Evolutionary conservation across 2,888 invertebrate species (phyloP).

Genomic region (Iselma pallidipennis): DNA sequence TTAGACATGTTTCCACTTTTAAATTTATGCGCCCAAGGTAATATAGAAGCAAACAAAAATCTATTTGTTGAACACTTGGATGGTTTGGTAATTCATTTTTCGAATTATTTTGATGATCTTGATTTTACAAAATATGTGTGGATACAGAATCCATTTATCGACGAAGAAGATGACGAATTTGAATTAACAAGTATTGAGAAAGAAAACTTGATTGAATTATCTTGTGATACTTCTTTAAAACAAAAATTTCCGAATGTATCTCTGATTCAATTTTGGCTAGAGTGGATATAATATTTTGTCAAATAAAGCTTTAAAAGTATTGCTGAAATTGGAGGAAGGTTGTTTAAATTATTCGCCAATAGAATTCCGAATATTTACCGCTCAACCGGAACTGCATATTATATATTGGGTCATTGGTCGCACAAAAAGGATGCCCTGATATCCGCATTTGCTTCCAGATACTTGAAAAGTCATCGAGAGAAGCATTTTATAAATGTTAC

Average conservation of each 20-base stretch:
- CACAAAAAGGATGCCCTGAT: constrained; percentile 27
- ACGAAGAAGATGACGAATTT: constrained; percentile 22
- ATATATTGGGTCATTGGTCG: constrained; percentile 22
- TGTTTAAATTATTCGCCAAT: too few relatives aligned
- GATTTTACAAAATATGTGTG: constrained; percentile 22
- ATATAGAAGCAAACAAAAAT: constrained; percentile 20
- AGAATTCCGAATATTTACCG: too few relatives aligned
- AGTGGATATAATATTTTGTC: too few relatives aligned
- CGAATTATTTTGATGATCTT: constrained; percentile 23
- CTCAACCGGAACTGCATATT: constrained; percentile 25
- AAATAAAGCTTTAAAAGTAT: too few relatives aligned
- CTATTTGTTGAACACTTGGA: constrained; percentile 23
- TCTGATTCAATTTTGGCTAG: constrained; percentile 27
- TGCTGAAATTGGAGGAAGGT: too few relatives aligned
- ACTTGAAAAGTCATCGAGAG: constrained; percentile 27
- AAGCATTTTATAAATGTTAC: constrained; percentile 20
- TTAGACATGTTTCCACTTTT: constrained; percentile 10
- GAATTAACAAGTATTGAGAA: constrained; percentile 18
- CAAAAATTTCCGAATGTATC: constrained; percentile 23
- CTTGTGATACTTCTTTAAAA: constrained; percentile 1
- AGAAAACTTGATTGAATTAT: not conserved
- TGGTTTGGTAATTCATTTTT: constrained; percentile 20
- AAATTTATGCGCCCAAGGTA: constrained; percentile 17
- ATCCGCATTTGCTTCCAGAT: constrained; percentile 27
- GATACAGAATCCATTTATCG: constrained; percentile 21